Base-by-base conservation (phyloP, 2,888 invertebrate genomes). In the Carterocephalus palaemon region DNA sequence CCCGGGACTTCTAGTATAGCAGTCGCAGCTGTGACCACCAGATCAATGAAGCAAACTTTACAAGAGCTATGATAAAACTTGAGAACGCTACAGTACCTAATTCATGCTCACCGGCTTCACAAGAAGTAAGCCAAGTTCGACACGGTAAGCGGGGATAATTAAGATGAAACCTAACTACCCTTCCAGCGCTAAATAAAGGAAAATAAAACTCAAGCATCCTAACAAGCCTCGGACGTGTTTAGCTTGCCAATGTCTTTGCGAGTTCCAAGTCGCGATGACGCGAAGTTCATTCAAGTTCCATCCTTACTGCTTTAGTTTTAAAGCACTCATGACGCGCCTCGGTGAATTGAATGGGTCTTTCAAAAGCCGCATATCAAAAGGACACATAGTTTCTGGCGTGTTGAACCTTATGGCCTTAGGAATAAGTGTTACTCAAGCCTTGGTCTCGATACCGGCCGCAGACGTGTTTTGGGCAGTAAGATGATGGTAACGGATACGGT, bases 141-240 rank as follows among this genome's bases (percentile, higher is more conserved):
- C 32, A 24, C 33, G 20, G 9, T 42, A 34, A 42, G 42, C 34
- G 33, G 26, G 26, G 33, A 42, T 42, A 42, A 42, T 42, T 42
- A 28, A 42, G 42, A 42, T 24, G 42, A 28, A 34, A 34, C 42
- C 42, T 42, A 42, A 34, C 42, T 42, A 26, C 42, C 33, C 42
- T 42, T 19, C 33, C 20, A 33, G 33, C 42, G 42, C 42, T 42
- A 42, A 42, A 42, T 42, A 42, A 42, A 42, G 32, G 42, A 42
- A 42, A 42, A 42, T 42, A 42, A 42, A 42, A 42, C 42, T 42
- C 20, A 9, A 19, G 23, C 26, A 6, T 19, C 41, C 41, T 42
- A 42, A 42, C 41, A 42, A 33, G 41, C 20, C 26, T 17, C 20
- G 26, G 9, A 42, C 41, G 41, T 42, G 41, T 26, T 42, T 26